phyloP scores from a whole-genome alignment of 2,888 invertebrate genomes.

The Pantelozetes paolii region DNA sequence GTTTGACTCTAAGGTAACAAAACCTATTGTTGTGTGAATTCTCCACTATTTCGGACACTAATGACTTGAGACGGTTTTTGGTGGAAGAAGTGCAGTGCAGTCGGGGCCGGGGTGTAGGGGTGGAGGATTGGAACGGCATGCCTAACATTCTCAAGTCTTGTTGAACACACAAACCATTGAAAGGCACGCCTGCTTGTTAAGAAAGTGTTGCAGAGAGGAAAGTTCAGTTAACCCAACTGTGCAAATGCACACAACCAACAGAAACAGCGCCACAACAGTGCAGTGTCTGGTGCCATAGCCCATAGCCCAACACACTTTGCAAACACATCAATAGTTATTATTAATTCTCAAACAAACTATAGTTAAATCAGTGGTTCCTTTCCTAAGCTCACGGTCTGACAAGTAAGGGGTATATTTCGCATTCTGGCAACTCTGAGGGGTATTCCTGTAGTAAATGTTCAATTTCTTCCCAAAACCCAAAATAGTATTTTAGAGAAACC shows the following conservation, averaged over 20 bases:
- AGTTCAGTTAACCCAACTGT: constrained; percentile 36
- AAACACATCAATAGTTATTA: too few species aligned
- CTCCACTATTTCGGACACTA: constrained; percentile 25
- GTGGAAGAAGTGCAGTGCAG: constrained; percentile 22
- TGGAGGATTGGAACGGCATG: constrained; percentile 22
- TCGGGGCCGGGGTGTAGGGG: constrained; percentile 4
- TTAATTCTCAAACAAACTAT: too few species aligned
- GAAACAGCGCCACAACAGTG: neutral
- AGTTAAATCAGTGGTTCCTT: too few species aligned
- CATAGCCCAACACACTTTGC: too few species aligned
- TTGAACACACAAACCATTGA: constrained; percentile 35
- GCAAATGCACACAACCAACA: constrained; percentile 3
- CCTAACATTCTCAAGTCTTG: constrained; percentile 33
- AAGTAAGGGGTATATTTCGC: too few species aligned
- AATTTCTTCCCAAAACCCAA: too few species aligned
- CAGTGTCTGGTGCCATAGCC: neutral
- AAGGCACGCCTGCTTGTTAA: constrained; percentile 35
- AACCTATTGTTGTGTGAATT: constrained; percentile 34
- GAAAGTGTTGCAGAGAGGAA: constrained; percentile 27
- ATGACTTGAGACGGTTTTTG: constrained; percentile 15
- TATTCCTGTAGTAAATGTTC: too few species aligned
- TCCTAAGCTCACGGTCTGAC: too few species aligned
- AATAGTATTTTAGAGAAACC: too few species aligned
- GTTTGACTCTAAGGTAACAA: constrained; percentile 36
- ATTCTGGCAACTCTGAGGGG: too few species aligned